Evolutionary conservation across 2,888 invertebrate species (phyloP).

Genomic region (Atethmia centrago): DNA sequence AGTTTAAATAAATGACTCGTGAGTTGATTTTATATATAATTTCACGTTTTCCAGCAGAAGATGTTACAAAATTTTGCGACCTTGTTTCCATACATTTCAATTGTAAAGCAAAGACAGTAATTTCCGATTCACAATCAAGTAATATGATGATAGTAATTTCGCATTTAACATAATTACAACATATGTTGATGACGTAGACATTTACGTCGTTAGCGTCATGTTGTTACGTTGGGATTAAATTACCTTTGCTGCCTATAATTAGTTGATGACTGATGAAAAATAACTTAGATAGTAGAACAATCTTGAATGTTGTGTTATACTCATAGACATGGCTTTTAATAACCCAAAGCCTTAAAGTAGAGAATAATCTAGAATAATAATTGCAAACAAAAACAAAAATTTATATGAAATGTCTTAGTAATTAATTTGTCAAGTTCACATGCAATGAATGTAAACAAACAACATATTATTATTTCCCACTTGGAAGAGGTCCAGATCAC

Average conservation of each 20-base stretch:
- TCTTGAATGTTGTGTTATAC: neutral
- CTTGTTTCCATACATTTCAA: no score
- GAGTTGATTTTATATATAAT: no score
- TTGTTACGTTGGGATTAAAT: slow-evolving; percentile 25
- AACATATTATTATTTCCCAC: slow-evolving; percentile 4
- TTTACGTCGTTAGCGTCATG: slow-evolving; percentile 30
- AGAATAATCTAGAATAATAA: no score
- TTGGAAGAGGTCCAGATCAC: slow-evolving; percentile 3
- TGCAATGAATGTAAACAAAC: slow-evolving; percentile 21
- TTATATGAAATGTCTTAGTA: no score
- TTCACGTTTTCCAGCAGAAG: neutral
- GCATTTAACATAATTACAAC: slow-evolving; percentile 35
- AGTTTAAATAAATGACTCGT: no score
- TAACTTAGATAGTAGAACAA: neutral
- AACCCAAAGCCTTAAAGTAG: neutral
- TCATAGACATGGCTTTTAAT: neutral
- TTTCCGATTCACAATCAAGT: slow-evolving; percentile 2
- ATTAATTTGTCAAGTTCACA: neutral
- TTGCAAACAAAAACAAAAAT: no score
- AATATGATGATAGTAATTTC: slow-evolving; percentile 24
- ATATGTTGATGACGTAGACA: slow-evolving; percentile 16
- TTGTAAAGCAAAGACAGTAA: neutral
- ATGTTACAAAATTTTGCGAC: neutral
- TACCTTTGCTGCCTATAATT: slow-evolving; percentile 18
- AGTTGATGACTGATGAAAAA: neutral